A percentile compares a stretch with the other conserved stretches of the same genome.
Evolutionary conservation across 2,113 vertebrate genomes (phyloP).

Genomic region (Prinia subflava): DNA sequence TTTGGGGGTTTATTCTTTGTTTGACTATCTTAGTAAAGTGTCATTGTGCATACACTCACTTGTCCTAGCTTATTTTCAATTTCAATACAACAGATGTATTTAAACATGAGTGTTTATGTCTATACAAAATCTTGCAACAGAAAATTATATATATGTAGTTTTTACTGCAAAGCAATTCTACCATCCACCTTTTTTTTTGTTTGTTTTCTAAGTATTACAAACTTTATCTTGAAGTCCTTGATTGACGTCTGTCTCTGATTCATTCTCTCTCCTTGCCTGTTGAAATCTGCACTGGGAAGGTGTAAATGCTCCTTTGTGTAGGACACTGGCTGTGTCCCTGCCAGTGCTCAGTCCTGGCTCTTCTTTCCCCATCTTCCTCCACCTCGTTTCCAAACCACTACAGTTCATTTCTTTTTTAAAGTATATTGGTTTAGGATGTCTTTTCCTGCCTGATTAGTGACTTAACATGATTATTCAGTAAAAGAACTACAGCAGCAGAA

Average conservation of each 20-base stretch:
- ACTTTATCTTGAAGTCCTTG: neutral
- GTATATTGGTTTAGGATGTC: constrained; percentile 14
- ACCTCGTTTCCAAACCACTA: constrained; percentile 65
- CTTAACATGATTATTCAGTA: neutral
- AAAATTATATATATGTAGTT: neutral
- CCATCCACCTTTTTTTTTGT: too few species aligned
- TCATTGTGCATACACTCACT: neutral
- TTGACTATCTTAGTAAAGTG: neutral
- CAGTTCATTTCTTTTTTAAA: constrained; percentile 14
- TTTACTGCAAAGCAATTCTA: neutral
- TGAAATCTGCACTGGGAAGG: neutral
- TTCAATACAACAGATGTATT: neutral
- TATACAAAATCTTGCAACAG: neutral
- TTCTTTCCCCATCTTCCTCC: constrained; percentile 28
- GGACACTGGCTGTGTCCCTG: constrained; percentile 30
- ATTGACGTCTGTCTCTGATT: neutral
- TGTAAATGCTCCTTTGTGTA: constrained; percentile 64
- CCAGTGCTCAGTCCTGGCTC: constrained; percentile 29
- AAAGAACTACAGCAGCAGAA: constrained; percentile 4
- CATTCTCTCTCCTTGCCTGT: neutral
- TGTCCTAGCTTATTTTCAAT: neutral
- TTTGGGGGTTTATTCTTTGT: neutral
- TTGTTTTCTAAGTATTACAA: neutral
- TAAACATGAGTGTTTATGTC: neutral
- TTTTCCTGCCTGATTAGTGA: neutral